These are phyloP conservation scores for Xenopus tropicalis DNA, from an alignment of 2,113 vertebrate species.

Conservation along the genomic window DNA sequence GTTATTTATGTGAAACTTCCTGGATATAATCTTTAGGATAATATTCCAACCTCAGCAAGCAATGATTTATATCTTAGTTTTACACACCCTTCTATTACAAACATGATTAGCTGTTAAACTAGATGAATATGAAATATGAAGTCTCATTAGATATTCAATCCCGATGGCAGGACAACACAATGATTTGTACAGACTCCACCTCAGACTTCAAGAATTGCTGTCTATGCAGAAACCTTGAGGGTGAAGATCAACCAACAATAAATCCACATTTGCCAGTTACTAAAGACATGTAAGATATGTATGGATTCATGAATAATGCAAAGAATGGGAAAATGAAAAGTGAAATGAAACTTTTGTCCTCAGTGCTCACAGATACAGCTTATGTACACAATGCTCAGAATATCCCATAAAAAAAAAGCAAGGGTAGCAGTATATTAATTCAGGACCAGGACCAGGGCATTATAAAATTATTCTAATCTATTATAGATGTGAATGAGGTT, in stretches of 20 bases:
- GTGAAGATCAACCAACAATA: constrained; percentile 30
- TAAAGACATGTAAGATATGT: neutral
- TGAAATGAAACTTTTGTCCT: too few species aligned
- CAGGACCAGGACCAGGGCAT: too few species aligned
- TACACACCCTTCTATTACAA: constrained; percentile 33
- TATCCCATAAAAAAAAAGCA: too few species aligned
- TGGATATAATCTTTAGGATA: too few species aligned
- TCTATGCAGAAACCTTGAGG: constrained; percentile 29
- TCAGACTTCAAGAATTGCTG: constrained; percentile 30
- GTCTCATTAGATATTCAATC: constrained; percentile 31
- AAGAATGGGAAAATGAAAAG: too few species aligned
- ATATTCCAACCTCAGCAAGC: constrained; percentile 6
- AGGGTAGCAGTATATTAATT: too few species aligned
- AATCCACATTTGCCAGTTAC: constrained; percentile 21
- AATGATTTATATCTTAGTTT: constrained; percentile 22
- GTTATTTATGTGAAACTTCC: constrained; percentile 5
- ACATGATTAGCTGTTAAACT: constrained; percentile 23
- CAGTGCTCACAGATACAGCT: too few species aligned
- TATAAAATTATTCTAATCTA: too few species aligned
- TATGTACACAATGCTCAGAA: too few species aligned
- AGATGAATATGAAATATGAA: constrained; percentile 30
- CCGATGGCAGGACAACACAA: constrained; percentile 24
- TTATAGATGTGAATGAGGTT: too few species aligned
- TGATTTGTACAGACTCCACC: constrained; percentile 35
- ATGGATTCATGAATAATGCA: too few species aligned